A percentile compares a stretch with the other conserved stretches of the same genome.
Evolutionary conservation across 2,797 vertebrate species (phyloP).

Genomic region (Pangasius krempfi): DNA sequence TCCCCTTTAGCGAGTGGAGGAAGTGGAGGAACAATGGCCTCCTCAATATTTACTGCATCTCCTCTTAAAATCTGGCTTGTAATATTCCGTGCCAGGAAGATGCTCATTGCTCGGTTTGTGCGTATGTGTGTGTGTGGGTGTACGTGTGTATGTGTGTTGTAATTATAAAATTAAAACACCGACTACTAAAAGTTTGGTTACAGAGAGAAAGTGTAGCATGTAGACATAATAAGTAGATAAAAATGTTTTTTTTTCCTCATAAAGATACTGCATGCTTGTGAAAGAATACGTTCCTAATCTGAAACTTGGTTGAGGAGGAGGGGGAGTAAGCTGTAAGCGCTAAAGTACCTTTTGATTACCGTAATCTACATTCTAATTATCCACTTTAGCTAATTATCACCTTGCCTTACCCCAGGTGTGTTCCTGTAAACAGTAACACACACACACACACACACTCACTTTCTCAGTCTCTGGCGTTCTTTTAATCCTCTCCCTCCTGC

Average conservation of each 20-base stretch:
- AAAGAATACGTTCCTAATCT: conserved; percentile 30
- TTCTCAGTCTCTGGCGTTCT: conserved; percentile 51
- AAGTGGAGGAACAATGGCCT: conserved; percentile 77
- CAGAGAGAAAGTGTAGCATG: background rate
- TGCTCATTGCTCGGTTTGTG: conserved; percentile 48
- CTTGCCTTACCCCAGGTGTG: conserved; percentile 61
- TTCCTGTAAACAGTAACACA: conserved; percentile 55
- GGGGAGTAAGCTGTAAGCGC: conserved; percentile 31
- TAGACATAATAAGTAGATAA: background rate
- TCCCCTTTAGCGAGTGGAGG: conserved; percentile 76
- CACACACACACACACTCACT: conserved; percentile 46
- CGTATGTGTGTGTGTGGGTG: conserved; percentile 29
- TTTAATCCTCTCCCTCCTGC: conserved; percentile 52
- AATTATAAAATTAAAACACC: background rate
- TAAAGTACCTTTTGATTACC: conserved; percentile 57
- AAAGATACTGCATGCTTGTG: conserved; percentile 1
- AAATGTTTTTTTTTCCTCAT: background rate
- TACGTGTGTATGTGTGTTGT: background rate
- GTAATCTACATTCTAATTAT: conserved; percentile 61
- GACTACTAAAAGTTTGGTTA: background rate
- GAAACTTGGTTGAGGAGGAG: conserved; percentile 32
- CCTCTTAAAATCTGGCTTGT: conserved; percentile 51
- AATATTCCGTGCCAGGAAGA: conserved; percentile 49
- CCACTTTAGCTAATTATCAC: conserved; percentile 60
- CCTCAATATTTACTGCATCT: conserved; percentile 62